phyloP scores from a whole-genome alignment of 2,888 invertebrate species.

The Coelopa pilipes region DNA sequence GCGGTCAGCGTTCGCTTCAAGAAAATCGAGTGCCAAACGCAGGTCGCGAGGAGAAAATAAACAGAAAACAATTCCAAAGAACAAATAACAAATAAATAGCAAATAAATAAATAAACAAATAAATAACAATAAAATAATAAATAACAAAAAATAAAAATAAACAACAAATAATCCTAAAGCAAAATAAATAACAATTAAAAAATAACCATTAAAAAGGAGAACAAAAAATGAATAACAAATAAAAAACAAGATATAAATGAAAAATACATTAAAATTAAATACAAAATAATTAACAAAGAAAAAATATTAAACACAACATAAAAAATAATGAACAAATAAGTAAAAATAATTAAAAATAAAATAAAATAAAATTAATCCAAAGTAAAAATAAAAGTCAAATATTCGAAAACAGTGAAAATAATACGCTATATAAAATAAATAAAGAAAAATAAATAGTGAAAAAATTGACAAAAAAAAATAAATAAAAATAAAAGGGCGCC shows the following conservation, averaged over 20 bases:
- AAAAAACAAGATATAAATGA: not conserved
- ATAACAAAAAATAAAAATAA: not conserved
- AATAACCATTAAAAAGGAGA: not conserved
- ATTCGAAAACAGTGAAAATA: no score
- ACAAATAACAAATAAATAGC: no score
- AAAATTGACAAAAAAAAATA: no score
- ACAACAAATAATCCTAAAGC: not conserved
- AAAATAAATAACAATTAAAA: not conserved
- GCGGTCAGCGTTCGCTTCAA: no score
- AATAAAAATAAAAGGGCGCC: no score
- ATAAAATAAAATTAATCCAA: not conserved
- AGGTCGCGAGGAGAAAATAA: no score
- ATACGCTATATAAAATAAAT: no score
- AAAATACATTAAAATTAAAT: not conserved
- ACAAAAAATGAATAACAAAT: not conserved
- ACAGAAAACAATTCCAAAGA: no score
- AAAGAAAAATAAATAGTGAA: no score
- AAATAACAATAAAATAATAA: not conserved
- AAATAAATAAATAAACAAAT: conserved; percentile 1
- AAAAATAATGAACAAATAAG: conserved; percentile 11
- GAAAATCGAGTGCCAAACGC: no score
- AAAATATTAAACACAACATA: not conserved
- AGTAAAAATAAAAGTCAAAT: conserved; percentile 14
- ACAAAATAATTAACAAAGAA: not conserved
- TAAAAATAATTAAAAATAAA: not conserved